Evolutionary conservation across 2,113 vertebrate genomes (phyloP), one percentile per base, ranked within the genome.

Genomic region (Silurus glanis): DNA sequence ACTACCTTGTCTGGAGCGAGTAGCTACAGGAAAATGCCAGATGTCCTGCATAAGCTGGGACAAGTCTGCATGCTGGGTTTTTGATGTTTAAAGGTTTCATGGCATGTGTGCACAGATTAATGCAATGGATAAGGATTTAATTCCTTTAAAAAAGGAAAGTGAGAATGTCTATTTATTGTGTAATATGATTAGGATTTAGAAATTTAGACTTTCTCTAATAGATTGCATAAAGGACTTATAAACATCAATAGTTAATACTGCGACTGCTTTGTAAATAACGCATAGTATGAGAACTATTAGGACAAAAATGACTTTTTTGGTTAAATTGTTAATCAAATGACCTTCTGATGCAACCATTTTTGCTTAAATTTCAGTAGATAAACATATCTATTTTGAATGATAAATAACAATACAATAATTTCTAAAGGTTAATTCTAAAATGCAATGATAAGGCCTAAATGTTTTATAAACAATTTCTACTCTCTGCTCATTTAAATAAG

Each of bases 21-120:
- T 80, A 89, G 89, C 87, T 86, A 75, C 80, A 74, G 92, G 87
- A 91, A 91, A 91, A 94, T 91, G 89, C 92, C 94, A 94, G 95
- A 95, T 95, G 93, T 94, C 92, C 49, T 55, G 28, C 19, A 92
- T 90, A 83, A 75, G 67, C 64, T 85, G 90, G 75, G 88, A 90
- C 87, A 69, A 89, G 89, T 82, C 85, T 64, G 86, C 88, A 87
- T 91, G 85, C 87, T 88, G 76, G 59, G 28, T 62, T 53, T 62
- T 53, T 16, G 78, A 84, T 37, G 76, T 79, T 87, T 87, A 91
- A 87, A 51, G 25, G 45, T 47, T 83, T 72, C 71, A 89, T 86
- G 25, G 5, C 85, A 75, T 75, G n/a, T 75, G 80, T 76, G 19
- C n/a, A 64, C 83, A 91, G 90, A 90, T 90, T 90, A 87, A 23